Evolutionary conservation across 2,888 invertebrate genomes (phyloP).

Genomic region (Glaucopsyche alexis): DNA sequence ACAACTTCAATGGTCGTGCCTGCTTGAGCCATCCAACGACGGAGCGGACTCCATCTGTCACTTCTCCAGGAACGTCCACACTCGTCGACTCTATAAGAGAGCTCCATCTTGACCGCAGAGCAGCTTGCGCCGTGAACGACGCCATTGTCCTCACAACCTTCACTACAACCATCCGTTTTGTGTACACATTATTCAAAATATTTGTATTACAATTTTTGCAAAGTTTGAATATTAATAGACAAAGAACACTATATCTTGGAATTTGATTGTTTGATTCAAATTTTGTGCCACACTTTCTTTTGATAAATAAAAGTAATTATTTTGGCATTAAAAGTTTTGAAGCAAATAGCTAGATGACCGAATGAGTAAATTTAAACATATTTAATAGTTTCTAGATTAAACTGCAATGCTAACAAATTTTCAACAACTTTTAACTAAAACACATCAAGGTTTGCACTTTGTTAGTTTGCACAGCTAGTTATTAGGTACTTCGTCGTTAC

Average conservation of each 20-base stretch:
- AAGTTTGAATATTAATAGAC: too few species aligned
- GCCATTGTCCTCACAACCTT: constrained; percentile 77
- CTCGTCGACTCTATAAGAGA: constrained; percentile 85
- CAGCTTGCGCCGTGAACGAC: constrained; percentile 85
- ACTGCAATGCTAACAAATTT: neutral
- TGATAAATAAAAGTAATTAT: too few species aligned
- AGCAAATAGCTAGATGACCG: too few species aligned
- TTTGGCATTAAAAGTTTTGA: too few species aligned
- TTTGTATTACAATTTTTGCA: neutral
- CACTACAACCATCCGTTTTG: constrained; percentile 60
- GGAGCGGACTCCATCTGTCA: constrained; percentile 86
- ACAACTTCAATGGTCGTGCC: constrained; percentile 65
- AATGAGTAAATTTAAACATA: neutral
- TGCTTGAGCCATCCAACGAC: constrained; percentile 92
- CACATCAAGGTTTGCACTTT: neutral
- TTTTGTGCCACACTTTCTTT: neutral
- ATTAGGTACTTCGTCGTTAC: neutral
- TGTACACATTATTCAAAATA: constrained; percentile 26
- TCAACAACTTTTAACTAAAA: neutral
- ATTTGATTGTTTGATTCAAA: neutral
- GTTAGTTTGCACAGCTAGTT: neutral
- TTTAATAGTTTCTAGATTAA: neutral
- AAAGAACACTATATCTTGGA: neutral
- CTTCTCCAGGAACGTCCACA: constrained; percentile 83
- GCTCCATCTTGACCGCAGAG: constrained; percentile 85